These are phyloP conservation scores for Tokudaia muenninki DNA, from an alignment of 2,797 vertebrate genomes.

Conservation along the genomic window DNA sequence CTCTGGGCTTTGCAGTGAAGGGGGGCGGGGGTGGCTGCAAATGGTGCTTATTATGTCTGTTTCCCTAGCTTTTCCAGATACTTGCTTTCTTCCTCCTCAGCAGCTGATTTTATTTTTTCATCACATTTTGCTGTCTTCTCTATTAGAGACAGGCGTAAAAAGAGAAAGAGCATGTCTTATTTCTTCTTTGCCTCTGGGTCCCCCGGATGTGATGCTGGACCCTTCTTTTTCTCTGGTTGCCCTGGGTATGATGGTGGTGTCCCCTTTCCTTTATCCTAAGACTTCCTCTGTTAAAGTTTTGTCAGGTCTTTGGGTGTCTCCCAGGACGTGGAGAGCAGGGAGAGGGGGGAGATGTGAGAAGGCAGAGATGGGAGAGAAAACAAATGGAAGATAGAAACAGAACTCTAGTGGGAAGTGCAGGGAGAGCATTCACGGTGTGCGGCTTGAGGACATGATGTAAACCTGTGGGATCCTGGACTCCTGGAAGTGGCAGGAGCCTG, in stretches of 20 bases:
- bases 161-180: background rate
- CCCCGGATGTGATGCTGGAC: background rate
- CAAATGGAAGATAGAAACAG: background rate
- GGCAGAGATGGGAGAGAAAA: background rate
- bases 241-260: background rate
- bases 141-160: conserved; percentile 49
- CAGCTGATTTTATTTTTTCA: background rate
- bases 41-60: conserved; percentile 67
- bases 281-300: background rate
- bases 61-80: conserved; percentile 72
- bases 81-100: conserved; percentile 30
- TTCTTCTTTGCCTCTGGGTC: conserved; percentile 28
- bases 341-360: background rate
- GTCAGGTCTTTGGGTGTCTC: background rate
- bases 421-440: background rate
- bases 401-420: background rate
- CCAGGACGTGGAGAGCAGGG: background rate
- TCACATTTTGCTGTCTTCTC: conserved; percentile 9
- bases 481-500: accelerated
- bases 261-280: conserved; percentile 17
- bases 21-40: conserved; percentile 62
- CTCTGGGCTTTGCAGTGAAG: conserved; percentile 69
- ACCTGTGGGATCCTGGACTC: background rate
- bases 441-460: background rate
- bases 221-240: background rate